Percentiles rank a stretch among this genome's conserved stretches.
These are phyloP conservation scores for Heliconius himera DNA, from an alignment of 1,140 invertebrate species.

Conservation along the genomic window DNA sequence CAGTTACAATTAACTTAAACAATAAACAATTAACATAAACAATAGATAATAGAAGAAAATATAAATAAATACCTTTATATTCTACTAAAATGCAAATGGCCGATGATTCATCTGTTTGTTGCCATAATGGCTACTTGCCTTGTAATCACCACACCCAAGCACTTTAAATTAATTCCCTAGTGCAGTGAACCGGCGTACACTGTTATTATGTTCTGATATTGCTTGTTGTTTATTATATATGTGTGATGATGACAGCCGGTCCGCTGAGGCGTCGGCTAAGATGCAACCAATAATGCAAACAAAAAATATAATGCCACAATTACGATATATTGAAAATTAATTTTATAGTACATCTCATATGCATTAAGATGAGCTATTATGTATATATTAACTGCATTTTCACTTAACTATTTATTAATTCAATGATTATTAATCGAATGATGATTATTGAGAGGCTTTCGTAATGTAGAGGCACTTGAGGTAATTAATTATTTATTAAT, in stretches of 20 bases:
- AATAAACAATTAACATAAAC: neutral
- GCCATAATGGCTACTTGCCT: constrained; percentile 62
- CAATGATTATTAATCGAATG: no score
- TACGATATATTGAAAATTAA: constrained; percentile 17
- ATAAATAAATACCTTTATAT: constrained; percentile 17
- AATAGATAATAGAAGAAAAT: neutral
- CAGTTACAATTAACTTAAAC: neutral
- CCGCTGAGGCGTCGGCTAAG: constrained; percentile 24
- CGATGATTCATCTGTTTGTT: constrained; percentile 62
- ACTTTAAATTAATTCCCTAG: constrained; percentile 74
- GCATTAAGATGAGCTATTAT: neutral
- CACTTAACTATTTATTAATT: neutral
- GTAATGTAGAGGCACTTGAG: no score
- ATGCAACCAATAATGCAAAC: neutral
- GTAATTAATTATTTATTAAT: no score
- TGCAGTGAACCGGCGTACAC: constrained; percentile 51
- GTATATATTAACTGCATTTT: neutral
- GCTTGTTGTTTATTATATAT: constrained; percentile 53
- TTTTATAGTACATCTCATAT: neutral
- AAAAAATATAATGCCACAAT: constrained; percentile 11
- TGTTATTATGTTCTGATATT: constrained; percentile 61
- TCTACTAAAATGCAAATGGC: constrained; percentile 58
- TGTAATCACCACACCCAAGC: constrained; percentile 66
- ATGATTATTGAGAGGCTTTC: no score
- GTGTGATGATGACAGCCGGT: constrained; percentile 40